These are phyloP conservation scores for Drosophila eugracilis DNA, from an alignment of 1,140 invertebrate species.

Conservation along the genomic window DNA sequence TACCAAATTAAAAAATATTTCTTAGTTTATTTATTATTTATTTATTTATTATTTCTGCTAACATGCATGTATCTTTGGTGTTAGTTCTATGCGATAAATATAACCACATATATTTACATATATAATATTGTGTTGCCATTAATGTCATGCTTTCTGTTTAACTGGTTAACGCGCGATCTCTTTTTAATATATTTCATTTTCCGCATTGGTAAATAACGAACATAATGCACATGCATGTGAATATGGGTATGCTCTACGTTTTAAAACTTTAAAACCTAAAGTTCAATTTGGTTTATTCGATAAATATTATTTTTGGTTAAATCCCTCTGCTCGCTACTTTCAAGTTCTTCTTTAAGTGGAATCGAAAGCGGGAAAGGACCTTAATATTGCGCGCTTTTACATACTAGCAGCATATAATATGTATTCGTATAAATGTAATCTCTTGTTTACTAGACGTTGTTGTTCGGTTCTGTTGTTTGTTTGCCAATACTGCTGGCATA, in stretches of 20 bases:
- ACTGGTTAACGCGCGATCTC: constrained; percentile 60
- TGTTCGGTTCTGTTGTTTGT: constrained; percentile 21
- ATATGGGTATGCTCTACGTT: constrained; percentile 51
- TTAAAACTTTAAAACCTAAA: constrained; percentile 77
- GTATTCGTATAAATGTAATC: constrained; percentile 54
- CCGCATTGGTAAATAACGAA: constrained; percentile 62
- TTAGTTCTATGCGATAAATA: constrained; percentile 59
- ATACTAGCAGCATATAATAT: constrained; percentile 49
- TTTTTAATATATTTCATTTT: constrained; percentile 22
- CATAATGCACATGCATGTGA: constrained; percentile 58
- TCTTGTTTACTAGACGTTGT: constrained; percentile 45
- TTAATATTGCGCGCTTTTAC: constrained; percentile 46
- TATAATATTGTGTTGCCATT: constrained; percentile 51
- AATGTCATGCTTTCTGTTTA: constrained; percentile 49
- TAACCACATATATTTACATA: constrained; percentile 61
- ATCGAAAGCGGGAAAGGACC: constrained; percentile 55
- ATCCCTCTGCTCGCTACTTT: constrained; percentile 24
- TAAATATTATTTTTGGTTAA: constrained; percentile 57
- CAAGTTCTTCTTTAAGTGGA: constrained; percentile 21
- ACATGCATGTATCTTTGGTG: constrained; percentile 70
- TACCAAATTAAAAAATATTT: background rate
- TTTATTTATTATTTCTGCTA: constrained; percentile 75
- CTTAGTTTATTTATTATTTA: constrained; percentile 45
- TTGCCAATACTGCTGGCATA: constrained; percentile 18
- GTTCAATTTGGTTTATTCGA: constrained; percentile 66